Base-by-base conservation (phyloP, 2,888 invertebrate genomes). In the Pseudoips prasinana region DNA sequence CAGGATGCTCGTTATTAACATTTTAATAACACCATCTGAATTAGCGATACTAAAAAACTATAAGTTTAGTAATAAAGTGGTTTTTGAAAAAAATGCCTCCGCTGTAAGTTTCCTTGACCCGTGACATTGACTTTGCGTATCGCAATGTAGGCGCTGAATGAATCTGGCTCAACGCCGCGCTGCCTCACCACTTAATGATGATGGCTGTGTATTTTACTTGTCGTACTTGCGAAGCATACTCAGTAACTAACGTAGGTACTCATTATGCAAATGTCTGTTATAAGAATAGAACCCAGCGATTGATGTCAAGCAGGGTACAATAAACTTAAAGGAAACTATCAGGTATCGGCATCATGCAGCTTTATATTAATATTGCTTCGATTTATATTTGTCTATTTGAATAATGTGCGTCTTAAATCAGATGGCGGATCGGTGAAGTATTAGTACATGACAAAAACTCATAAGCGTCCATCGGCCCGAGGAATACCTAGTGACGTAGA, bases 1-100 rank as follows among this genome's bases (percentile, higher is more conserved):
- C 64, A 72, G 69, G 69, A 76, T 70, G 67, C 64, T 62, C 46
- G 66, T 67, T 67, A 77, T 77, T 72, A 72, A 69, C 67, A 63
- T 60, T 63, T 62, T 69, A 73, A 75, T 73, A 59, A 64, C 59
- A 44, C 40, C 50, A 55, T 51, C 59, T 54, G 49, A 46, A 45
- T 45, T 46, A 25, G 35, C 10, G 48, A 39, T 55, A 51, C 40
- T 45, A 55, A 46, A 54, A 58, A 50, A 44, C 40, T 43, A 10
- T 14, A 14, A 14, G 14, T 14, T 14, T 36, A 43, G 35, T 22
- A 32, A 38, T 45, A 51, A 53, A 42, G 26, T 52, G 28, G 38
- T 37, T 33, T 49, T 41, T 53, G 34, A 39, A 10, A 17, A 29
- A 33, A 34, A 39, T 3, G 17, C 5, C 3, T 18, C 6, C 8